Conservation (phyloP, 2,113 vertebrate species). For the Gadus macrocephalus region DNA sequence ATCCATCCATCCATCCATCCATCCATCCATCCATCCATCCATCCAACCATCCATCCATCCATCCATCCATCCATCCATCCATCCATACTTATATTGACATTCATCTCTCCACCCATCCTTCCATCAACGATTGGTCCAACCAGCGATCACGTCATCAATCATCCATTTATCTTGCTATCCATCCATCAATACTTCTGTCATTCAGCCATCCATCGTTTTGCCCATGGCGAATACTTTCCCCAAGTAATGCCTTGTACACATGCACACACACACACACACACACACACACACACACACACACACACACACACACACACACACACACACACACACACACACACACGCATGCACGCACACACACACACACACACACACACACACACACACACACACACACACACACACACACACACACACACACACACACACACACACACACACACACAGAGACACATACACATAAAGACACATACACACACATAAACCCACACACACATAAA, state of each 20-base stretch:
- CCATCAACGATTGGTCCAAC: not conserved
- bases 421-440: slow-evolving; percentile 1
- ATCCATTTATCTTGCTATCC: not conserved
- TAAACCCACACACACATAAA: too few species aligned
- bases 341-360: too few species aligned
- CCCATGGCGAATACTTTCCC: too few species aligned
- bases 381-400: not conserved
- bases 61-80: not conserved
- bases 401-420: slow-evolving; percentile 2
- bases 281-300: too few species aligned
- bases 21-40: not conserved
- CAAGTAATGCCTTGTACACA: slow-evolving; percentile 6
- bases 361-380: too few species aligned
- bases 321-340: not conserved
- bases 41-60: not conserved
- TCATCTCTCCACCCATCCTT: not conserved
- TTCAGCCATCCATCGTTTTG: too few species aligned
- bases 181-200: too few species aligned
- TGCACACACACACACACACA: too few species aligned
- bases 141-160: too few species aligned
- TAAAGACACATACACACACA: too few species aligned
- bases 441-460: too few species aligned
- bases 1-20: not conserved
- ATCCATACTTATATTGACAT: not conserved
- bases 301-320: too few species aligned